A percentile compares a stretch with the other conserved stretches of the same genome.
Conservation (phyloP, 2,797 vertebrate species). For the Sebastes iracundus region DNA sequence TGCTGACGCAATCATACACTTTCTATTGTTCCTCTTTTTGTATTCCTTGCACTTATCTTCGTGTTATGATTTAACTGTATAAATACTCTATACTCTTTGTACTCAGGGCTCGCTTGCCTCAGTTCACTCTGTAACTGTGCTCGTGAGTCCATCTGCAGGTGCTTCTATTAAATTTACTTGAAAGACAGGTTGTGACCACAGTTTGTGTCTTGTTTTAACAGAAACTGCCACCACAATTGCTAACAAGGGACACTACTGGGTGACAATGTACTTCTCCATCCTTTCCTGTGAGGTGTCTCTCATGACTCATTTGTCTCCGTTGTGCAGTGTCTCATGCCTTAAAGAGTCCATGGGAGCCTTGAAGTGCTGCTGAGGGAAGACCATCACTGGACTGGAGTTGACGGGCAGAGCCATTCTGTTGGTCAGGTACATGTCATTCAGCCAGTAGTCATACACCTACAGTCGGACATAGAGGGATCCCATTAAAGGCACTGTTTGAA, state of each 20-base stretch:
- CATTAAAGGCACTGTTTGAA: neutral
- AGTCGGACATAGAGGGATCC: neutral
- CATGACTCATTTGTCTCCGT: neutral
- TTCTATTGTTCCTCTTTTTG: too few species aligned
- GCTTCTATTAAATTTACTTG: too few species aligned
- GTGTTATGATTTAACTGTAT: too few species aligned
- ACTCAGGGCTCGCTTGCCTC: too few species aligned
- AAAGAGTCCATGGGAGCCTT: conserved; percentile 88
- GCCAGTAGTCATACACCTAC: conserved; percentile 95
- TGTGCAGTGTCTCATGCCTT: conserved; percentile 79
- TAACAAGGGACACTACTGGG: neutral
- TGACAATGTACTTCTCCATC: neutral
- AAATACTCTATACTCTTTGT: too few species aligned
- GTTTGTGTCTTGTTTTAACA: too few species aligned
- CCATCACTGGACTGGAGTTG: conserved; percentile 95
- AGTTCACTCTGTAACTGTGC: too few species aligned
- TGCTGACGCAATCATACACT: too few species aligned
- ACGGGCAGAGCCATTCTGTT: conserved; percentile 93
- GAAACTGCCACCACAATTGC: too few species aligned
- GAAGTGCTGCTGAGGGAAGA: conserved; percentile 92
- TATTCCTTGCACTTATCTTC: too few species aligned
- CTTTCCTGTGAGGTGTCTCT: neutral
- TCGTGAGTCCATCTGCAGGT: too few species aligned
- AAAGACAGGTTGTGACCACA: too few species aligned
- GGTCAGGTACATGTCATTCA: conserved; percentile 97